phyloP scores from a whole-genome alignment of 2,113 vertebrate species.

The Mus spicilegus region DNA sequence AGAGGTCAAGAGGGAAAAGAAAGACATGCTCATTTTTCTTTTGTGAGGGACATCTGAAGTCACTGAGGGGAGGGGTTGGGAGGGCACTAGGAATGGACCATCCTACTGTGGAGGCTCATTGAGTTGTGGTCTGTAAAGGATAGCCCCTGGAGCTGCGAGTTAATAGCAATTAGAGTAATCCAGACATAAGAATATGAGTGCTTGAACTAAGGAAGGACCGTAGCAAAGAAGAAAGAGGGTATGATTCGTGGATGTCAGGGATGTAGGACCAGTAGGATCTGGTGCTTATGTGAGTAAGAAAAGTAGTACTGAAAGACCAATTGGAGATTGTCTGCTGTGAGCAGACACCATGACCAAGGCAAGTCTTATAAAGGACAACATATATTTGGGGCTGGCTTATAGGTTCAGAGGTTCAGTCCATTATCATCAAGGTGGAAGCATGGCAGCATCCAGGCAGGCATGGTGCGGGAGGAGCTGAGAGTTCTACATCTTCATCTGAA shows the following conservation, averaged over 20 bases:
- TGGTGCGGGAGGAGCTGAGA: too few species aligned
- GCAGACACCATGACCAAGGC: too few species aligned
- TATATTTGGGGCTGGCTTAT: too few species aligned
- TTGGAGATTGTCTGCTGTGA: neutral
- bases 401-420: too few species aligned
- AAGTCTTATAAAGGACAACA: too few species aligned
- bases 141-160: neutral
- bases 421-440: too few species aligned
- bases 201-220: neutral
- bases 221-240: neutral
- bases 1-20: neutral
- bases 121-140: neutral
- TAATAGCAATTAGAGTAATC: neutral
- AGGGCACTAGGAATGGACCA: neutral
- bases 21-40: neutral
- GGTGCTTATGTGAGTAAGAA: neutral
- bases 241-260: neutral
- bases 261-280: neutral
- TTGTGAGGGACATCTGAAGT: neutral
- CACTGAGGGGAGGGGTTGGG: neutral
- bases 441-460: too few species aligned
- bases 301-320: neutral
- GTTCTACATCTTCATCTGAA: too few species aligned
- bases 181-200: neutral
- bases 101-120: too few species aligned